Base-by-base conservation (phyloP, 2,888 invertebrate species). In the Hypercompe scribonia region DNA sequence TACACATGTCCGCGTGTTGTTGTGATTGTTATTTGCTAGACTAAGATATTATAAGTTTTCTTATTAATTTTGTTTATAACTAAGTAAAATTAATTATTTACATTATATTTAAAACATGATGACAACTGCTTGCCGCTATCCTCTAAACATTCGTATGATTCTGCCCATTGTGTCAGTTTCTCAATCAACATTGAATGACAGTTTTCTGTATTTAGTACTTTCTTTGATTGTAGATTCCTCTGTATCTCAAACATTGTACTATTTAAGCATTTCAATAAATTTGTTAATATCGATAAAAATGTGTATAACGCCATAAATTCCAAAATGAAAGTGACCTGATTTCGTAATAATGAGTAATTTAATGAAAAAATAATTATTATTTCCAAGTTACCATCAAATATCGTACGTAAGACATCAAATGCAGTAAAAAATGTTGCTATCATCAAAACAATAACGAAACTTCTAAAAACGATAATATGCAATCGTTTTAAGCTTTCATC, bases 41-140 rank as follows among this genome's bases (percentile, higher is more conserved):
- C n/a, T n/a, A n/a, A n/a, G n/a, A n/a, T n/a, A n/a, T n/a, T n/a
- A n/a, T n/a, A n/a, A n/a, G n/a, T n/a, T n/a, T n/a, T n/a, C n/a
- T n/a, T n/a, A n/a, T n/a, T n/a, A n/a, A n/a, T n/a, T n/a, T n/a
- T n/a, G n/a, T n/a, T n/a, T n/a, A n/a, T n/a, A n/a, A n/a, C n/a
- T n/a, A n/a, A n/a, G n/a, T n/a, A n/a, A n/a, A n/a, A n/a, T n/a
- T n/a, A n/a, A 42, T 42, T 63, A 70, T 63, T 63, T 70, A 70
- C 69, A 42, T 63, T 42, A 28, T 63, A 31, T 0, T 67, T 42
- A 71, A 71, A 71, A 67, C 61, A 71, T 28, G 42, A 31, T 31
- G 66, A 33, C 24, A 71, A 33, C 39, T 58, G 42, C 15, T 66
- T 63, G 28, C 58, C 58, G 67, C 71, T 42, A 21, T 67, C 46